These are phyloP conservation scores for Cotesia congregata DNA, from an alignment of 2,888 invertebrate genomes.

Conservation along the genomic window DNA sequence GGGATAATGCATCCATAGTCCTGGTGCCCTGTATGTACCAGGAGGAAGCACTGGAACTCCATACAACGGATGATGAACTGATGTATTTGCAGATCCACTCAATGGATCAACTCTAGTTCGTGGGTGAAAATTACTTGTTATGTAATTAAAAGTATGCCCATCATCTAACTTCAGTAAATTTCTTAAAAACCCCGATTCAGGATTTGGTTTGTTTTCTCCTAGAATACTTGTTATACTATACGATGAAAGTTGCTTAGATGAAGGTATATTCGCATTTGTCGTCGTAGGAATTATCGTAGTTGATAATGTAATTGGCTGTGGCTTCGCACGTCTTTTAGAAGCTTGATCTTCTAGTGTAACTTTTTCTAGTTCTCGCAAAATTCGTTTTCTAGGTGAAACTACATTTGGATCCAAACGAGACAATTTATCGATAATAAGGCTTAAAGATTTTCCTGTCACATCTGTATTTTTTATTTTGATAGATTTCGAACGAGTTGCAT, in stretches of 20 bases:
- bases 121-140: conserved; percentile 64
- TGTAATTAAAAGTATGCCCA: conserved; percentile 64
- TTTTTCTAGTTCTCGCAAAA: conserved; percentile 85
- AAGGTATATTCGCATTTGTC: conserved; percentile 55
- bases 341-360: conserved; percentile 81
- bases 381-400: conserved; percentile 87
- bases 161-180: conserved; percentile 67
- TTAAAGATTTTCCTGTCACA: conserved; percentile 60
- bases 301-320: conserved; percentile 54
- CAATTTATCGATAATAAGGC: conserved; percentile 65
- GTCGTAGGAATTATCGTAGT: conserved; percentile 51
- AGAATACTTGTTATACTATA: conserved; percentile 89
- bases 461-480: conserved; percentile 46
- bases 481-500: conserved; percentile 50
- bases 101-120: conserved; percentile 64
- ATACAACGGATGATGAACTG: conserved; percentile 66
- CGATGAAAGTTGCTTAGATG: conserved; percentile 75
- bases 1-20: conserved; percentile 72
- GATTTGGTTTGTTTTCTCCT: conserved; percentile 75
- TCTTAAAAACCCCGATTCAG: conserved; percentile 66
- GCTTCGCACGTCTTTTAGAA: conserved; percentile 73
- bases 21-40: conserved; percentile 71
- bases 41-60: conserved; percentile 68
- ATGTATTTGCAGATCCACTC: conserved; percentile 60
- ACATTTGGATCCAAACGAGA: conserved; percentile 72